Percentiles rank a stretch among this genome's conserved stretches.
Evolutionary conservation across 2,888 invertebrate genomes (phyloP).

Genomic region (Melinopterus prodromus): DNA sequence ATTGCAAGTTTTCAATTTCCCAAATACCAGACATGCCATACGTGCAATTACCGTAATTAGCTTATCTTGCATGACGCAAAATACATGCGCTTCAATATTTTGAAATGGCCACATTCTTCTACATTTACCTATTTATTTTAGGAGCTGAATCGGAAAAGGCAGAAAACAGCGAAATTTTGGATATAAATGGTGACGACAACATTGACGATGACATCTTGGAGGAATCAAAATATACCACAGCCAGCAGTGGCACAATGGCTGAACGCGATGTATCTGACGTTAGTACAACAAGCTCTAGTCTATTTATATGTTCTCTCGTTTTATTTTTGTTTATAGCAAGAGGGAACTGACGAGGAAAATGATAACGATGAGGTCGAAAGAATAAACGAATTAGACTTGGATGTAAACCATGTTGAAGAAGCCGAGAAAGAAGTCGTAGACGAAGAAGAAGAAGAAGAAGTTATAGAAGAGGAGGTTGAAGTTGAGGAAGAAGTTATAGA

Average conservation of each 20-base stretch:
- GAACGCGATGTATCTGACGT: slow-evolving; percentile 52
- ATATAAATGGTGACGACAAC: slow-evolving; percentile 40
- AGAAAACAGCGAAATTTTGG: slow-evolving; percentile 27
- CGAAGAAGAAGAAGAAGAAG: slow-evolving; percentile 45
- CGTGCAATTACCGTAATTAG: too few species aligned
- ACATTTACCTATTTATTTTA: neutral
- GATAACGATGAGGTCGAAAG: slow-evolving; percentile 46
- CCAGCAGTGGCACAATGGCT: slow-evolving; percentile 64
- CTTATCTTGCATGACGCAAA: too few species aligned
- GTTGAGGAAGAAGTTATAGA: slow-evolving; percentile 49
- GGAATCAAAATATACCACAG: slow-evolving; percentile 65
- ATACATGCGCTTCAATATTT: too few species aligned
- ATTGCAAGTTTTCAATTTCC: too few species aligned
- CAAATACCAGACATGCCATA: too few species aligned
- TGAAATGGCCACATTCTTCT: neutral
- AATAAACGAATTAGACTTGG: slow-evolving; percentile 34
- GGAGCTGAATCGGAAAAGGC: slow-evolving; percentile 12
- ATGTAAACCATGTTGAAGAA: slow-evolving; percentile 45
- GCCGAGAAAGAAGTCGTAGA: slow-evolving; percentile 49
- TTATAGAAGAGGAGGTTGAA: slow-evolving; percentile 38
- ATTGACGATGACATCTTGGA: slow-evolving; percentile 42
- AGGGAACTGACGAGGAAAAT: slow-evolving; percentile 48
- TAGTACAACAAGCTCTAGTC: slow-evolving; percentile 1
- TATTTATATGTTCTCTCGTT: neutral
- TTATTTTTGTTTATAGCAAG: slow-evolving; percentile 44